Conservation (phyloP, 2,113 vertebrate species). For the Neofelis nebulosa region DNA sequence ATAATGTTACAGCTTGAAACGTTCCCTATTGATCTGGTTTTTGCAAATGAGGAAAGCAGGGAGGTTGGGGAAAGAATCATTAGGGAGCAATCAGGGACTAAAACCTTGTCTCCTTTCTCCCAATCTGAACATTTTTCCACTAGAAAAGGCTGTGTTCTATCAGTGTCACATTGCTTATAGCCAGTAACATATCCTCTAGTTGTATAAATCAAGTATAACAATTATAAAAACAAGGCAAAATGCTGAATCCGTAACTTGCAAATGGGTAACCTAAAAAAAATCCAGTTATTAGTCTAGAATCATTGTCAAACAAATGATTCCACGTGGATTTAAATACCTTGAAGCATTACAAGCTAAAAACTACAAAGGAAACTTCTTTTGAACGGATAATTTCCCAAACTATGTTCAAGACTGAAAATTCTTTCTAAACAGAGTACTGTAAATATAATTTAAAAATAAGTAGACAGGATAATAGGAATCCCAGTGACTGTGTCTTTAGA, state of each 20-base stretch:
- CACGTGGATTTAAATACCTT: not conserved
- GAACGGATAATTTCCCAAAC: not conserved
- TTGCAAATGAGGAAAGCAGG: not conserved
- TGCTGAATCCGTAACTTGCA: conserved; percentile 19
- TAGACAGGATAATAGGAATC: not conserved
- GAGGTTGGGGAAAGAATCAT: not conserved
- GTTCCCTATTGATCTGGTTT: not conserved
- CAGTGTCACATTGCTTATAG: not conserved
- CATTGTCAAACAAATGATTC: not conserved
- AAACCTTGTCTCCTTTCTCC: not conserved
- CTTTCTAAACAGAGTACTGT: not conserved
- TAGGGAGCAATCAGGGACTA: not conserved
- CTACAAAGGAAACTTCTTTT: not conserved
- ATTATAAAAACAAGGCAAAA: not conserved
- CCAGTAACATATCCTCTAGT: not conserved
- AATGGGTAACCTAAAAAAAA: not conserved
- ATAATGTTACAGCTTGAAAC: not conserved
- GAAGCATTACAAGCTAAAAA: not conserved
- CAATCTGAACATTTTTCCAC: not conserved
- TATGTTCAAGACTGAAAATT: not conserved
- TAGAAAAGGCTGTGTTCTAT: not conserved
- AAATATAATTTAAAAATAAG: conserved; percentile 4
- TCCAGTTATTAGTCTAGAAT: not conserved
- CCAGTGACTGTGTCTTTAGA: not conserved
- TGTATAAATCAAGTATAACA: not conserved